Conservation (phyloP, 2,888 invertebrate species). For the Meliscaeva auricollis region DNA sequence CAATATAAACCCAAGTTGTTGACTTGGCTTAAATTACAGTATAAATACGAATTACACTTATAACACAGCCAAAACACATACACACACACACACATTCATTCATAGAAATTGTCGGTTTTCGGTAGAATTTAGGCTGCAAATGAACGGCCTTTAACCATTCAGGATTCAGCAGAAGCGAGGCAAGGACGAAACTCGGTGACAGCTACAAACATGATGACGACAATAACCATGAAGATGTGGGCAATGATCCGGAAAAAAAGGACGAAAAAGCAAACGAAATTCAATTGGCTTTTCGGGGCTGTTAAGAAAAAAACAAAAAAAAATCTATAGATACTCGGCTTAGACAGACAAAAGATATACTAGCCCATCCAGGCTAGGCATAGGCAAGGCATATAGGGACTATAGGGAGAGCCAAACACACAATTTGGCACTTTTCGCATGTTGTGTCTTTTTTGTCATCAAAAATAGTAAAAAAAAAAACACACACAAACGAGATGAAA, state of each 20-base stretch:
- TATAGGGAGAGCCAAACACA: constrained; percentile 33
- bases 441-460: constrained; percentile 19
- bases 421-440: constrained; percentile 62
- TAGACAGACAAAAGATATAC: constrained; percentile 37
- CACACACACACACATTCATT: constrained; percentile 4
- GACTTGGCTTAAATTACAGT: constrained; percentile 72
- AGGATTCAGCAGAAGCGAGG: background rate
- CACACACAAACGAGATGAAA: too few species aligned
- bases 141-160: constrained; percentile 9
- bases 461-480: constrained; percentile 9
- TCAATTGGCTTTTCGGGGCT: constrained; percentile 52
- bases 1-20: constrained; percentile 71
- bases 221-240: constrained; percentile 74
- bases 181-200: constrained; percentile 34
- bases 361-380: background rate
- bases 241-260: constrained; percentile 62
- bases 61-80: constrained; percentile 59
- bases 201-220: constrained; percentile 59
- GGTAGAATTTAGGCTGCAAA: constrained; percentile 7
- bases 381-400: background rate
- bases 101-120: background rate
- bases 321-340: constrained; percentile 15
- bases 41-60: constrained; percentile 71
- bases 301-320: constrained; percentile 26
- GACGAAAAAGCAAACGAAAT: constrained; percentile 33